Percentiles rank a stretch among this genome's conserved stretches.
Conservation (phyloP, 2,797 vertebrate species). For the Ctenopoma multispine region DNA sequence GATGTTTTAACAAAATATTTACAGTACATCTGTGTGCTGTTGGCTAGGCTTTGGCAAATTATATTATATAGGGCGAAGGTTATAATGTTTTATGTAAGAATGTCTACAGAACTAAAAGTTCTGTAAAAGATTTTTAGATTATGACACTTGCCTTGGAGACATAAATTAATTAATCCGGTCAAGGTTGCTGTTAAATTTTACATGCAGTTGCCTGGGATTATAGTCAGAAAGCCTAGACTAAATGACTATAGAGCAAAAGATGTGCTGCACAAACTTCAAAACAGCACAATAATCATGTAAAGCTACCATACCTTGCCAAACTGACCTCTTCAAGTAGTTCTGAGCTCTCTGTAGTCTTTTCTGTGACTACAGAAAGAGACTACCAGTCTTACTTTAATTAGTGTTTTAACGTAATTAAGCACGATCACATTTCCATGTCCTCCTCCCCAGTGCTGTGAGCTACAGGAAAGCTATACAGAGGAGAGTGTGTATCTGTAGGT, state of each 20-base stretch:
- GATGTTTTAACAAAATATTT: slow-evolving; percentile 43
- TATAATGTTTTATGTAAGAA: slow-evolving; percentile 25
- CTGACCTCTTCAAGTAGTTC: slow-evolving; percentile 21
- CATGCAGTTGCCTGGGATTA: slow-evolving; percentile 2
- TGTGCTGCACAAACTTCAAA: slow-evolving; percentile 38
- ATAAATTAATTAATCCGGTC: slow-evolving; percentile 16
- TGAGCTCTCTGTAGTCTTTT: slow-evolving; percentile 14
- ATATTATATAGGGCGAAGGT: slow-evolving; percentile 30
- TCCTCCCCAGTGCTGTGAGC: slow-evolving; percentile 78
- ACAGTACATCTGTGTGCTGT: slow-evolving; percentile 29
- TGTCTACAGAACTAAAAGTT: slow-evolving; percentile 8
- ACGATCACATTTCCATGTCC: slow-evolving; percentile 86
- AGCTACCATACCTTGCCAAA: slow-evolving; percentile 28
- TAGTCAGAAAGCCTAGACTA: slow-evolving; percentile 21
- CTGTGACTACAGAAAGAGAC: background rate
- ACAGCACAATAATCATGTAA: slow-evolving; percentile 27
- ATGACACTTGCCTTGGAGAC: background rate
- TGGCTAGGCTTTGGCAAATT: slow-evolving; percentile 44
- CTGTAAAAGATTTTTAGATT: background rate
- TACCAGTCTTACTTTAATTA: slow-evolving; percentile 48
- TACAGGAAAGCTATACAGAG: slow-evolving; percentile 67
- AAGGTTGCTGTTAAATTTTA: slow-evolving; percentile 8
- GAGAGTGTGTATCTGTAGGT: slow-evolving; percentile 54
- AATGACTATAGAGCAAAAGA: slow-evolving; percentile 40
- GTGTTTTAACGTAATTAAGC: slow-evolving; percentile 18